These are phyloP conservation scores for Anadara kagoshimensis DNA, from an alignment of 1,140 invertebrate genomes.

Conservation along the genomic window DNA sequence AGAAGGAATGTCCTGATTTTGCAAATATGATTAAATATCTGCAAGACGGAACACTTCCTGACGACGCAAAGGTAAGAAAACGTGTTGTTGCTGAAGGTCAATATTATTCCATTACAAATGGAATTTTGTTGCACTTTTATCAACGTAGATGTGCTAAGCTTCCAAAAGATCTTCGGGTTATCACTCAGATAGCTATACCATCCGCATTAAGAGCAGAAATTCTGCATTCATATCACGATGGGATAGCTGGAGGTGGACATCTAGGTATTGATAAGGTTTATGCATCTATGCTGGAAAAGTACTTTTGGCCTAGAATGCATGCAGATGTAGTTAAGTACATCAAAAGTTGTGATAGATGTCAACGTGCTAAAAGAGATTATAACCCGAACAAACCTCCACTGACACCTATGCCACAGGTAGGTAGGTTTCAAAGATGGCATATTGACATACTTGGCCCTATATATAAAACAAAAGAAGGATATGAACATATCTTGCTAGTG, in stretches of 20 bases:
- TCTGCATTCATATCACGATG: conserved; percentile 34
- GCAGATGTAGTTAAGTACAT: conserved; percentile 15
- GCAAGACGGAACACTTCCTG: neutral
- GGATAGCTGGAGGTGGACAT: conserved; percentile 25
- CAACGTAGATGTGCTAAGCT: conserved; percentile 3
- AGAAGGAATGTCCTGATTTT: conserved; percentile 18
- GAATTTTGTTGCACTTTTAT: conserved; percentile 34
- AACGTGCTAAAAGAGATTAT: conserved; percentile 34
- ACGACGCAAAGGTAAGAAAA: conserved; percentile 5
- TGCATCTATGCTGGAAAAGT: conserved; percentile 15
- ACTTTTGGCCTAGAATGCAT: conserved; percentile 33
- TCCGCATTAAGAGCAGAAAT: conserved; percentile 2
- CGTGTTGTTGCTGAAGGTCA: conserved; percentile 1
- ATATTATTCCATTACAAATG: conserved; percentile 13
- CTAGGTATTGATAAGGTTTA: conserved; percentile 21
- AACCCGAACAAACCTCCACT: conserved; percentile 11
- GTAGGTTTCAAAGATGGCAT: conserved; percentile 34
- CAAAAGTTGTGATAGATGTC: conserved; percentile 44
- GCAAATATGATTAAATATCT: conserved; percentile 12
- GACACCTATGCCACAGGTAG: conserved; percentile 20
- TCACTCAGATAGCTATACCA: conserved; percentile 19
- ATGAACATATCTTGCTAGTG: conserved; percentile 38
- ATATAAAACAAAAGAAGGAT: conserved; percentile 17
- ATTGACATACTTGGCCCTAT: conserved; percentile 48
- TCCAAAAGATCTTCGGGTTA: neutral